Evolutionary conservation across 2,888 invertebrate species (phyloP).

Genomic region (Stenodera caucasica): DNA sequence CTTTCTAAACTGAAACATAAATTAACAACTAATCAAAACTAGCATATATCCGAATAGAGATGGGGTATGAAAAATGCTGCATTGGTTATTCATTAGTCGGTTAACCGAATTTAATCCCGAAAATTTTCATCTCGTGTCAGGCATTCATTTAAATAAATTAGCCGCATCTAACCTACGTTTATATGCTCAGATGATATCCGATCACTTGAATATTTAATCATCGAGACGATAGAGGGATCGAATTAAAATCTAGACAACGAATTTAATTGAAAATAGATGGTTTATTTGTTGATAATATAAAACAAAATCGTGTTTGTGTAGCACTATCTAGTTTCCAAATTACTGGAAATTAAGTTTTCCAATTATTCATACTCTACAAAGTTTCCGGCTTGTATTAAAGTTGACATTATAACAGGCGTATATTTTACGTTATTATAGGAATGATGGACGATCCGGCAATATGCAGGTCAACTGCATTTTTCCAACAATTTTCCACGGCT

Average conservation of each 20-base stretch:
- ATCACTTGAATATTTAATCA: background rate
- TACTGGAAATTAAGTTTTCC: background rate
- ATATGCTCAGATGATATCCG: background rate
- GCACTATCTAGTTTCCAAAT: background rate
- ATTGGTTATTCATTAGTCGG: background rate
- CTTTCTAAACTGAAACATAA: background rate
- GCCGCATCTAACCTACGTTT: background rate
- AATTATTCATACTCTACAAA: background rate
- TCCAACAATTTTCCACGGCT: too few species aligned
- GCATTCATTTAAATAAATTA: conserved; percentile 4
- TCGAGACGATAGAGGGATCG: too few species aligned
- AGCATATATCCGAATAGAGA: background rate
- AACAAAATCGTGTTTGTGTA: too few species aligned
- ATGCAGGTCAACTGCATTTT: background rate
- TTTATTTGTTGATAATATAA: too few species aligned
- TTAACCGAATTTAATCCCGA: background rate
- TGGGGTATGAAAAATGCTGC: background rate
- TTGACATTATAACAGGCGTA: background rate
- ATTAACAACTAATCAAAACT: background rate
- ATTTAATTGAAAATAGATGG: too few species aligned
- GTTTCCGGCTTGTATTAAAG: background rate
- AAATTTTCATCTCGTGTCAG: background rate
- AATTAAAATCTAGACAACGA: too few species aligned
- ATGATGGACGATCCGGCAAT: background rate
- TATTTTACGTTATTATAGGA: background rate